Evolutionary conservation across 2,888 invertebrate genomes (phyloP).

Genomic region (Limenitis camilla): DNA sequence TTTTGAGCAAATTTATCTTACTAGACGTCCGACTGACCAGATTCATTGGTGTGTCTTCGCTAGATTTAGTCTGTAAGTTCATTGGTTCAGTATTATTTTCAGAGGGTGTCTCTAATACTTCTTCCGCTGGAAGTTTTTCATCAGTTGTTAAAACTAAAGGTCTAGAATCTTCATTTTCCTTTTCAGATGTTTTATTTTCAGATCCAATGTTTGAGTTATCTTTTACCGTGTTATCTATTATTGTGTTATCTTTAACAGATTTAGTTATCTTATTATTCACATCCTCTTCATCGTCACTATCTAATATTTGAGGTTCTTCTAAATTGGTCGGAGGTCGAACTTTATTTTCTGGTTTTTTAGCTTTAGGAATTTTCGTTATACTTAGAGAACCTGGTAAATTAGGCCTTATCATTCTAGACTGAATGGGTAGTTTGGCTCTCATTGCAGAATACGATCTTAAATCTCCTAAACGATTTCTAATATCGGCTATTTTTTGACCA

Average conservation of each 20-base stretch:
- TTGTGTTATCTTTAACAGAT: slow-evolving; percentile 5
- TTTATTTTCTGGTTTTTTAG: slow-evolving; percentile 41
- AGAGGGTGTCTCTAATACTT: slow-evolving; percentile 43
- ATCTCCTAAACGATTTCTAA: slow-evolving; percentile 54
- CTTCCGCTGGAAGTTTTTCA: slow-evolving; percentile 61
- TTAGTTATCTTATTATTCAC: slow-evolving; percentile 15
- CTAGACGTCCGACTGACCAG: slow-evolving; percentile 43
- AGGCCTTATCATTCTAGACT: slow-evolving; percentile 47
- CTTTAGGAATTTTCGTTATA: slow-evolving; percentile 59
- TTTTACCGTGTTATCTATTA: not conserved
- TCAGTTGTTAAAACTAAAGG: slow-evolving; percentile 60
- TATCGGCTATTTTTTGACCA: slow-evolving; percentile 61
- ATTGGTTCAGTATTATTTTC: slow-evolving; percentile 33
- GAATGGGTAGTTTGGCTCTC: slow-evolving; percentile 49
- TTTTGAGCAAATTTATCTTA: slow-evolving; percentile 65
- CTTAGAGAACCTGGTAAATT: slow-evolving; percentile 60
- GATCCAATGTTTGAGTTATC: slow-evolving; percentile 10
- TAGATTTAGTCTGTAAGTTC: slow-evolving; percentile 23
- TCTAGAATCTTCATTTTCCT: slow-evolving; percentile 11
- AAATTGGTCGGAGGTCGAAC: slow-evolving; percentile 35
- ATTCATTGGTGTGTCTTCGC: slow-evolving; percentile 32
- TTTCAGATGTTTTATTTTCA: slow-evolving; percentile 11
- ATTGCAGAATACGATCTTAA: slow-evolving; percentile 47
- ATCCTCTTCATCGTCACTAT: slow-evolving; percentile 57
- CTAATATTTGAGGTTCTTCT: slow-evolving; percentile 60